phyloP scores from a whole-genome alignment of 2,797 vertebrate genomes.

The Lagocephalus sceleratus region DNA sequence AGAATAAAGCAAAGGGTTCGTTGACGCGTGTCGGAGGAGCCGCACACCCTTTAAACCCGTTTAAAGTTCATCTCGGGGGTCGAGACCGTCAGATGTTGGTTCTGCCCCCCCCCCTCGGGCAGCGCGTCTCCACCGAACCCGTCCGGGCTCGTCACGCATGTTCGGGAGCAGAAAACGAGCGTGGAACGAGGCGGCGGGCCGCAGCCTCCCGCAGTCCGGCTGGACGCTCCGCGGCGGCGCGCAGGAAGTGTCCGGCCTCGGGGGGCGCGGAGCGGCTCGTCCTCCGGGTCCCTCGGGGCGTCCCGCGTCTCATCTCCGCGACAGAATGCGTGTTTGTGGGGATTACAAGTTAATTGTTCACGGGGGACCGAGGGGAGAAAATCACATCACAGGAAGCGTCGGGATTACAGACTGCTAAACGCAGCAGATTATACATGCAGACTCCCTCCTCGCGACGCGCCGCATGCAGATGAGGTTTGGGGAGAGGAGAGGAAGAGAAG shows the following conservation, averaged over 20 bases:
- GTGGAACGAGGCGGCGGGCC: constrained; percentile 18
- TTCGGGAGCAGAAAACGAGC: constrained; percentile 13
- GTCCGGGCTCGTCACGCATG: constrained; percentile 13
- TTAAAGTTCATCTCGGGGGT: too few relatives aligned
- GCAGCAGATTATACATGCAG: constrained; percentile 78
- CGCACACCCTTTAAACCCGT: too few relatives aligned
- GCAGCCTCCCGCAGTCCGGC: constrained; percentile 45
- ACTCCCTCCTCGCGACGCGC: constrained; percentile 38
- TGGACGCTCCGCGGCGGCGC: constrained; percentile 32
- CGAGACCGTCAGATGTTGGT: too few relatives aligned
- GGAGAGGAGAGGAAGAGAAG: constrained; percentile 21
- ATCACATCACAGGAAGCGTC: constrained; percentile 72
- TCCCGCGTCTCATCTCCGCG: constrained; percentile 63
- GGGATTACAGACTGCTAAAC: constrained; percentile 79
- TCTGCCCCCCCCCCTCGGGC: too few relatives aligned
- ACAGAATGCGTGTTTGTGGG: constrained; percentile 81
- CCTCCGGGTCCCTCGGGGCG: constrained; percentile 65
- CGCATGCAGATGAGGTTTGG: constrained; percentile 76
- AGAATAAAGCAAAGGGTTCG: too few relatives aligned
- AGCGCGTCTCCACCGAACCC: constrained; percentile 14
- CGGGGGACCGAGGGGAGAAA: constrained; percentile 71
- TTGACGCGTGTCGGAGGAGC: too few relatives aligned
- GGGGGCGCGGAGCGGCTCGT: constrained; percentile 65
- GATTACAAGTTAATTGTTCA: constrained; percentile 86
- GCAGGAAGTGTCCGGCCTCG: constrained; percentile 36